These are phyloP conservation scores for Agapornis roseicollis DNA, from an alignment of 2,113 vertebrate species.

Conservation along the genomic window DNA sequence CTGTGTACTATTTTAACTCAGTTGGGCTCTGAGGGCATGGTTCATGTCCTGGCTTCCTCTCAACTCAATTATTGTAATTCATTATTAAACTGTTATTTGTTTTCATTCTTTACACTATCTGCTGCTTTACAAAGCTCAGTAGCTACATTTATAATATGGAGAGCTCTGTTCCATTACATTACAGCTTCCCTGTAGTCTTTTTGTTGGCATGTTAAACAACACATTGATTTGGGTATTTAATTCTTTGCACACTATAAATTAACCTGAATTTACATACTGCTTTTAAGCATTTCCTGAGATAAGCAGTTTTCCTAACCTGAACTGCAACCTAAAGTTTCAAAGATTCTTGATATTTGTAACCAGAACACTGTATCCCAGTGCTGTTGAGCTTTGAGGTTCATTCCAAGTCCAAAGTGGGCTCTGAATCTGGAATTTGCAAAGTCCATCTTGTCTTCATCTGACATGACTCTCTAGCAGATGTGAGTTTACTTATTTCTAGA, in stretches of 20 bases:
- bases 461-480: neutral
- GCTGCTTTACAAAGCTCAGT: slow-evolving; percentile 24
- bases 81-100: slow-evolving; percentile 56
- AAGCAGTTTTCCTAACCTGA: neutral
- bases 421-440: neutral
- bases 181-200: neutral
- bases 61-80: slow-evolving; percentile 26
- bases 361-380: neutral
- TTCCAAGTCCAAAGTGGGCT: neutral
- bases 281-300: slow-evolving; percentile 4
- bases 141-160: neutral
- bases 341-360: neutral
- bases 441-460: neutral
- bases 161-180: neutral
- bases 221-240: neutral
- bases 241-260: neutral
- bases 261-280: neutral
- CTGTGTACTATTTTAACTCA: slow-evolving; percentile 1
- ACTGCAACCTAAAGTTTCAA: neutral
- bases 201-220: neutral
- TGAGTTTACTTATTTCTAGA: neutral
- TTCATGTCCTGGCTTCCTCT: slow-evolving; percentile 16
- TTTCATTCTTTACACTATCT: slow-evolving; percentile 25
- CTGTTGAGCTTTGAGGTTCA: neutral
- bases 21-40: neutral